Percentiles rank a stretch among this genome's conserved stretches.
Evolutionary conservation across 37 sponge, comb jelly and placozoan genomes (phyloP).

Genomic region (Petrosia ficiformis): DNA sequence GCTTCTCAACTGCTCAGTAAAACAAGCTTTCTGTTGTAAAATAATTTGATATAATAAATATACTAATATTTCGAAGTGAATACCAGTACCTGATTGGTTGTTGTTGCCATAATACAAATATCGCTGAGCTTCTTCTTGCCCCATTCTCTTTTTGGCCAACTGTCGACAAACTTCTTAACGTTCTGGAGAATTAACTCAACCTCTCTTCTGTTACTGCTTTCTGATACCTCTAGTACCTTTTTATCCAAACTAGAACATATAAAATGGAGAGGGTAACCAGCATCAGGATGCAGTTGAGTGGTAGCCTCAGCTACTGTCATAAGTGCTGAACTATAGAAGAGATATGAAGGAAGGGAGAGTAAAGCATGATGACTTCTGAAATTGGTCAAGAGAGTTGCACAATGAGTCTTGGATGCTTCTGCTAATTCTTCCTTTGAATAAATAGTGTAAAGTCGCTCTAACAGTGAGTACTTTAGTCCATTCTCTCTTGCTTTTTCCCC

Average conservation of each 20-base stretch:
- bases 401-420: neutral
- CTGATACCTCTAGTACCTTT: neutral
- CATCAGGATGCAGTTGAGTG: slow-evolving; percentile 14
- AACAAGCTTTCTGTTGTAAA: too few species aligned
- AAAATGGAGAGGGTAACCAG: slow-evolving; percentile 33
- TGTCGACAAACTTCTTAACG: slow-evolving; percentile 13
- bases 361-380: slow-evolving; percentile 55
- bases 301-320: slow-evolving; percentile 1
- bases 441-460: slow-evolving; percentile 28
- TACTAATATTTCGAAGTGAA: too few species aligned
- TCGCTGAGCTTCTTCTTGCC: too few species aligned
- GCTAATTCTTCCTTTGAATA: slow-evolving; percentile 15
- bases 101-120: too few species aligned
- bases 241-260: slow-evolving; percentile 20
- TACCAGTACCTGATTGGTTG: too few species aligned
- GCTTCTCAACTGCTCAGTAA: too few species aligned
- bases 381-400: slow-evolving; percentile 55
- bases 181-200: slow-evolving; percentile 18
- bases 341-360: slow-evolving; percentile 46
- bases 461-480: slow-evolving; percentile 41
- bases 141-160: too few species aligned
- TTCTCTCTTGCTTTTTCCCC: slow-evolving; percentile 27
- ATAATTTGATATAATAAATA: too few species aligned
- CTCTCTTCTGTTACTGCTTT: slow-evolving; percentile 29
- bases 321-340: slow-evolving; percentile 58